Conservation (phyloP, 1,140 invertebrate genomes). For the Calosoma granatense region DNA sequence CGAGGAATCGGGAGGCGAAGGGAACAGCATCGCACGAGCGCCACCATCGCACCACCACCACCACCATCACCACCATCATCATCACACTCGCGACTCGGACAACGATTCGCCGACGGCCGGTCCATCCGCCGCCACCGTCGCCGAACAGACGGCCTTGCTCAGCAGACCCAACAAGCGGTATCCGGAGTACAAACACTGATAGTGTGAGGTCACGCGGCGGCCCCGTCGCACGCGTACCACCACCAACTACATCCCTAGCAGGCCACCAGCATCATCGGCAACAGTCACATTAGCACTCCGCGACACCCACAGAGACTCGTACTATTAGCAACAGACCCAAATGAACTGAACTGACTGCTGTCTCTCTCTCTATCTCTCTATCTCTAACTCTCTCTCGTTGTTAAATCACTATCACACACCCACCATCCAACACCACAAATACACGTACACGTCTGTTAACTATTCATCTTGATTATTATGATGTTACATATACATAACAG, state of each 20-base stretch:
- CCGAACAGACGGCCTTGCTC: conserved; percentile 25
- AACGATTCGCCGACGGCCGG: conserved; percentile 24
- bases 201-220: conserved; percentile 27
- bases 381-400: background rate
- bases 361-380: background rate
- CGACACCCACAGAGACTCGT: background rate
- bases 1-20: conserved; percentile 34
- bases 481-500: too few species aligned
- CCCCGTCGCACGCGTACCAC: conserved; percentile 10
- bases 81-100: conserved; percentile 19
- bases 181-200: conserved; percentile 53
- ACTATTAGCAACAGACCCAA: background rate
- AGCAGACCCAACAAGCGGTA: conserved; percentile 40
- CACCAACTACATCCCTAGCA: background rate
- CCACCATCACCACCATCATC: conserved; percentile 27
- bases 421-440: too few species aligned
- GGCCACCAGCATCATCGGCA: conserved; percentile 5
- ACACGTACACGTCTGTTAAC: too few species aligned
- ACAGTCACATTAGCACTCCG: conserved; percentile 1
- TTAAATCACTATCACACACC: too few species aligned
- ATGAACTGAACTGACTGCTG: background rate
- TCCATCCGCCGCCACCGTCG: conserved; percentile 23
- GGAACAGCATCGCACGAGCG: conserved; percentile 8
- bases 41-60: conserved; percentile 21
- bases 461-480: too few species aligned